Conservation (phyloP, 1,140 invertebrate species). For the Tachypleus tridentatus region DNA sequence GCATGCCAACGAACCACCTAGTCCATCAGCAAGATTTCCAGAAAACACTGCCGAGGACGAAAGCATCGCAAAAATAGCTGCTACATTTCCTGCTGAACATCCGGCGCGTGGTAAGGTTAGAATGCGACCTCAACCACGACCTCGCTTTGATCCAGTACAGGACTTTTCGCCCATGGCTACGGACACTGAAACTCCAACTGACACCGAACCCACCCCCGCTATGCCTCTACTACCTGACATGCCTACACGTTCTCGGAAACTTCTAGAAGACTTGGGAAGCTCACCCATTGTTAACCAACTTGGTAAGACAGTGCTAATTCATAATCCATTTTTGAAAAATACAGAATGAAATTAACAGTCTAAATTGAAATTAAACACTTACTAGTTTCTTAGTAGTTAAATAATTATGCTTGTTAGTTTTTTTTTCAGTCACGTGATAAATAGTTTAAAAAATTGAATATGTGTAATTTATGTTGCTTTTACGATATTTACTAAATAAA, state of each 20-base stretch:
- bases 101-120: not conserved
- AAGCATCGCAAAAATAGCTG: slow-evolving; percentile 41
- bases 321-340: too few species aligned
- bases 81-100: slow-evolving; percentile 33
- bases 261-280: slow-evolving; percentile 47
- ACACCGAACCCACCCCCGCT: slow-evolving; percentile 40
- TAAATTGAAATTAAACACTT: too few species aligned
- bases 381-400: too few species aligned
- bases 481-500: too few species aligned
- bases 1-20: too few species aligned
- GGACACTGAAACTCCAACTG: slow-evolving; percentile 33
- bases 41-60: slow-evolving; percentile 37
- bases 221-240: slow-evolving; percentile 52
- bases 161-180: slow-evolving; percentile 32
- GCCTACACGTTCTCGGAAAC: slow-evolving; percentile 44
- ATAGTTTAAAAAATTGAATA: too few species aligned
- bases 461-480: too few species aligned
- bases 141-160: not conserved
- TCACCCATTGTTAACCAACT: slow-evolving; percentile 34
- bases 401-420: too few species aligned
- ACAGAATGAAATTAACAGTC: too few species aligned
- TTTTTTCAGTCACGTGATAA: too few species aligned
- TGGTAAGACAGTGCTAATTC: too few species aligned
- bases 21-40: not conserved
- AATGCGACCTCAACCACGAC: slow-evolving; percentile 2